These are phyloP conservation scores for Bos indicus DNA, from an alignment of 2,113 vertebrate species.

Conservation along the genomic window DNA sequence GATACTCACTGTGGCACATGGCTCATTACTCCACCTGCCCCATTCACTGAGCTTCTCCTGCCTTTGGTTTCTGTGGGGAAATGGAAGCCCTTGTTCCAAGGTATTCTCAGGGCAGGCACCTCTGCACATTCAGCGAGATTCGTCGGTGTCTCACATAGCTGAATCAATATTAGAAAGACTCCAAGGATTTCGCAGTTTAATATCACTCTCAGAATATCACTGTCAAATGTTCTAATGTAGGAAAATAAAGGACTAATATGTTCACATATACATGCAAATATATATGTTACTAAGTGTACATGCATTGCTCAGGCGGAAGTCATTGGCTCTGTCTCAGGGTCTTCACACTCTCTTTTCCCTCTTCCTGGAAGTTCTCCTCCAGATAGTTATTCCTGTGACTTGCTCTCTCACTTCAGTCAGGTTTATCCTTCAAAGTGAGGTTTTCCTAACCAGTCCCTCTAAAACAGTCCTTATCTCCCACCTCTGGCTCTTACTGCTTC, in stretches of 20 bases:
- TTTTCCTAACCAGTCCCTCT: neutral
- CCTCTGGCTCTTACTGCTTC: neutral
- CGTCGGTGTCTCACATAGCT: neutral
- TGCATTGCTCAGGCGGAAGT: neutral
- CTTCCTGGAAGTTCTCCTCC: neutral
- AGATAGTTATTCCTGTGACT: neutral
- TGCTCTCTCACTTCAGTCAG: neutral
- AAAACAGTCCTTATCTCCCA: neutral
- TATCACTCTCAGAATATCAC: neutral
- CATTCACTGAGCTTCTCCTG: neutral
- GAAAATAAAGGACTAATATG: neutral
- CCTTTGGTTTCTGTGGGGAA: neutral
- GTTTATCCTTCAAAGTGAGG: neutral
- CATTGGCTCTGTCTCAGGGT: neutral
- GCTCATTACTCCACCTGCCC: neutral
- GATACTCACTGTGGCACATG: neutral
- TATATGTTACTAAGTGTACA: neutral
- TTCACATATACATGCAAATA: neutral
- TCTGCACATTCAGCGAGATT: neutral
- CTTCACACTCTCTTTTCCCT: neutral
- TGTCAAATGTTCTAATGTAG: neutral
- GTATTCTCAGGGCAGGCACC: neutral
- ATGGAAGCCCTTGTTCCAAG: neutral
- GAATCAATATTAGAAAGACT: neutral
- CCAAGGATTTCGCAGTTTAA: neutral